Base-by-base conservation (phyloP, 2,797 vertebrate genomes). In the Parambassis ranga region DNA sequence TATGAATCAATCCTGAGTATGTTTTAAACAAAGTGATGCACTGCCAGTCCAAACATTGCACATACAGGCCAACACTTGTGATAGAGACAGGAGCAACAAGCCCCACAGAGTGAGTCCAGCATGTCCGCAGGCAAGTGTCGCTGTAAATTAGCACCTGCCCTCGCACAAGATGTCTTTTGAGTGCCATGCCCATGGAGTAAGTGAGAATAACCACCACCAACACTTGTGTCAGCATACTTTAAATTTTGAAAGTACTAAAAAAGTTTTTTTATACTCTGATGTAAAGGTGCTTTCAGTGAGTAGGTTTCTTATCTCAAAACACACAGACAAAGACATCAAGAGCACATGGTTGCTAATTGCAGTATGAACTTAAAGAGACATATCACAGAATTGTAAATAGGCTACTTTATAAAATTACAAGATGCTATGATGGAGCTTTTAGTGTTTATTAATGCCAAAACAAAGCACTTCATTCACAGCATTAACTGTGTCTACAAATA, bases 1-100 rank as follows among this genome's bases (percentile, higher is more conserved):
- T 59, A 56, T 16, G 27, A 67, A 23, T 33, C 59, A 52, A 46
- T 52, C 49, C 43, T 3, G 23, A 65, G 51, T 65, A 26, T 65
- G 50, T 82, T 68, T 68, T 64, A 57, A 49, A 57, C 58, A 70
- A 79, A 79, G 48, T 60, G 75, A 86, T 68, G 81, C 88, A 83
- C 87, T 89, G 86, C 87, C 83, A 84, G 84, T 85, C 79, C 62
- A 79, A 83, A 83, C 81, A 71, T 67, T 76, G 88, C 86, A 88
- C 85, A 82, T 71, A 62, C 73, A 76, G 77, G 79, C 82, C 79
- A 65, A 78, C 71, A 81, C 85, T 76, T 86, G 82, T 82, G 88
- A 88, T 70, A 55, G 53, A 79, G 65, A 77, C 35, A 47, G 64
- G 58, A 81, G 55, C 67, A 75, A 65, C 62, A 59, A 65, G 57